A percentile compares a stretch with the other conserved stretches of the same genome.
These are phyloP conservation scores for Barypeithes pellucidus DNA, from an alignment of 2,888 invertebrate genomes.

Conservation along the genomic window DNA sequence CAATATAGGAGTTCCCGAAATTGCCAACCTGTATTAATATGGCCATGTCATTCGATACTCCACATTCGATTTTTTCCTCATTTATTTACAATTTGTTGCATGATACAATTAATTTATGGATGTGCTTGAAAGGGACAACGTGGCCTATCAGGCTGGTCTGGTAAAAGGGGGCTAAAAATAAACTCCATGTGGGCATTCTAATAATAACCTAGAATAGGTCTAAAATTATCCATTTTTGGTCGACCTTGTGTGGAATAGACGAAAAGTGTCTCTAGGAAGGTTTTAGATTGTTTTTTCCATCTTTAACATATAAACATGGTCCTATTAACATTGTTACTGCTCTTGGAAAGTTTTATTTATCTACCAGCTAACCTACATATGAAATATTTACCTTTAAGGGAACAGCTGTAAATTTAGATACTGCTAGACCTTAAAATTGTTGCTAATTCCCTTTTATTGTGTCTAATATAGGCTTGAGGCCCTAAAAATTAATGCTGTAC, in stretches of 20 bases:
- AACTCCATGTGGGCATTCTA: constrained; percentile 62
- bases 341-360: too few species aligned
- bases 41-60: constrained; percentile 51
- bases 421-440: too few species aligned
- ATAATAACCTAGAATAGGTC: constrained; percentile 56
- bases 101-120: neutral
- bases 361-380: too few species aligned
- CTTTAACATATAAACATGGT: neutral
- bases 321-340: neutral
- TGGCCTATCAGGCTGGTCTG: constrained; percentile 22
- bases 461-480: too few species aligned
- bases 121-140: constrained; percentile 18
- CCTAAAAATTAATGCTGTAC: too few species aligned
- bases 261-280: constrained; percentile 10
- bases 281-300: neutral
- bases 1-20: constrained; percentile 21
- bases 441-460: too few species aligned
- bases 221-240: constrained; percentile 60
- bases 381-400: too few species aligned
- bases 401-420: too few species aligned
- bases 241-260: constrained; percentile 44
- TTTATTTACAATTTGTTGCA: constrained; percentile 8
- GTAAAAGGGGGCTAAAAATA: constrained; percentile 57
- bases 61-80: constrained; percentile 1
- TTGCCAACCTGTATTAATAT: constrained; percentile 42